These are phyloP conservation scores for Adelges cooleyi DNA, from an alignment of 1,140 invertebrate species.

Conservation along the genomic window DNA sequence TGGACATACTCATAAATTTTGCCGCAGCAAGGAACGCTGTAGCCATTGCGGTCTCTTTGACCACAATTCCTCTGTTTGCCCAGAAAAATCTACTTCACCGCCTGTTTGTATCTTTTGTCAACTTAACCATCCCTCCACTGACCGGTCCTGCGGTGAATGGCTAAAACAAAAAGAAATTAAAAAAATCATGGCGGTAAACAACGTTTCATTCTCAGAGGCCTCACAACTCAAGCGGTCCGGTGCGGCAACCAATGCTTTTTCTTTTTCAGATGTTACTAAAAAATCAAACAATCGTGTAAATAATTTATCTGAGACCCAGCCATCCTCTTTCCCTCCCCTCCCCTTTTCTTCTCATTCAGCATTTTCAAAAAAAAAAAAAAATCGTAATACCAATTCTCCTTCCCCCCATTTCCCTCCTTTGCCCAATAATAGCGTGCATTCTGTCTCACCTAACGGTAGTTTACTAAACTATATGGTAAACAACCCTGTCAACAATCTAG, in stretches of 20 bases:
- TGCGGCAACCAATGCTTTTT: too few relatives aligned
- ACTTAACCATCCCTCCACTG: neutral
- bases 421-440: neutral
- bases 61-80: neutral
- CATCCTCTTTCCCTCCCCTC: too few relatives aligned
- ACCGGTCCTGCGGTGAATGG: neutral
- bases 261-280: too few relatives aligned
- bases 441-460: neutral
- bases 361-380: neutral
- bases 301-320: too few relatives aligned
- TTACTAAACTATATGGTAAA: neutral
- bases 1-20: neutral
- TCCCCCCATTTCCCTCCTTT: neutral
- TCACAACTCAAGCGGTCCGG: neutral
- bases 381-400: neutral
- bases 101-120: neutral
- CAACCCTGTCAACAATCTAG: neutral
- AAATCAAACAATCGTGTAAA: too few relatives aligned
- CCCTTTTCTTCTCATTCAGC: too few relatives aligned
- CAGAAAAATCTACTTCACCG: neutral
- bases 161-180: neutral
- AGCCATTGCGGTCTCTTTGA: neutral
- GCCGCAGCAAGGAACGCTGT: neutral
- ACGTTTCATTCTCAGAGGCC: neutral
- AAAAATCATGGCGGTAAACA: neutral